phyloP scores from a whole-genome alignment of 2,113 vertebrate genomes.

The Odontesthes bonariensis region DNA sequence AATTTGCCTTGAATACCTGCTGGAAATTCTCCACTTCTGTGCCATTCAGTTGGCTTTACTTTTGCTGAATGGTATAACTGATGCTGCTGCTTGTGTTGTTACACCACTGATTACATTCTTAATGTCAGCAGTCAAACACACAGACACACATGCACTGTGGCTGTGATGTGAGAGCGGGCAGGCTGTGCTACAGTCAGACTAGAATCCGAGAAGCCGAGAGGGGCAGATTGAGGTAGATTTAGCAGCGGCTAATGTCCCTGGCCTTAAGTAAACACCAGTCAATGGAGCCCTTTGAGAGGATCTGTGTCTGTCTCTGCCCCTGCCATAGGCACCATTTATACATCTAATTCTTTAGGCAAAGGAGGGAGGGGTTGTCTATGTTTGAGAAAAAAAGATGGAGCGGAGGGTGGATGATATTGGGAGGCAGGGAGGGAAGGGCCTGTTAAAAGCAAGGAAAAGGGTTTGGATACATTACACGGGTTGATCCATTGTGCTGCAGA shows the following conservation, averaged over 20 bases:
- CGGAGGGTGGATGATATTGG: slow-evolving; percentile 27
- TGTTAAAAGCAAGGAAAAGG: slow-evolving; percentile 72
- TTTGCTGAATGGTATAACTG: slow-evolving; percentile 13
- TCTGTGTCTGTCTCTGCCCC: slow-evolving; percentile 51
- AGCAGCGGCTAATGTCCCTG: slow-evolving; percentile 62
- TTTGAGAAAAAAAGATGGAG: slow-evolving; percentile 32
- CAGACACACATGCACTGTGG: slow-evolving; percentile 16
- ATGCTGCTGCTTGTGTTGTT: slow-evolving; percentile 27
- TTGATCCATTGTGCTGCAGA: slow-evolving; percentile 75
- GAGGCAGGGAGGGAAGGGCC: slow-evolving; percentile 38
- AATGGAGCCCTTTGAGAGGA: slow-evolving; percentile 71
- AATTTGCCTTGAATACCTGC: slow-evolving; percentile 31
- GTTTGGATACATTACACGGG: slow-evolving; percentile 71
- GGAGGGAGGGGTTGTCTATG: slow-evolving; percentile 24
- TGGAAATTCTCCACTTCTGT: slow-evolving; percentile 30
- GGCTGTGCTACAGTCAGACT: slow-evolving; percentile 36
- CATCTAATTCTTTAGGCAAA: slow-evolving; percentile 58
- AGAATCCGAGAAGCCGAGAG: slow-evolving; percentile 50
- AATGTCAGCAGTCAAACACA: slow-evolving; percentile 37
- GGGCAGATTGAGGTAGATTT: slow-evolving; percentile 65
- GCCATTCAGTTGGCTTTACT: slow-evolving; percentile 3
- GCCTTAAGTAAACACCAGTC: slow-evolving; percentile 74
- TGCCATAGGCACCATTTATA: slow-evolving; percentile 60
- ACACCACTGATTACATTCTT: slow-evolving; percentile 29
- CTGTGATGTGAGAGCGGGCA: not conserved